A percentile compares a stretch with the other conserved stretches of the same genome.
These are phyloP conservation scores for Notarius quadriscutis DNA, from an alignment of 2,113 vertebrate genomes.

Conservation along the genomic window DNA sequence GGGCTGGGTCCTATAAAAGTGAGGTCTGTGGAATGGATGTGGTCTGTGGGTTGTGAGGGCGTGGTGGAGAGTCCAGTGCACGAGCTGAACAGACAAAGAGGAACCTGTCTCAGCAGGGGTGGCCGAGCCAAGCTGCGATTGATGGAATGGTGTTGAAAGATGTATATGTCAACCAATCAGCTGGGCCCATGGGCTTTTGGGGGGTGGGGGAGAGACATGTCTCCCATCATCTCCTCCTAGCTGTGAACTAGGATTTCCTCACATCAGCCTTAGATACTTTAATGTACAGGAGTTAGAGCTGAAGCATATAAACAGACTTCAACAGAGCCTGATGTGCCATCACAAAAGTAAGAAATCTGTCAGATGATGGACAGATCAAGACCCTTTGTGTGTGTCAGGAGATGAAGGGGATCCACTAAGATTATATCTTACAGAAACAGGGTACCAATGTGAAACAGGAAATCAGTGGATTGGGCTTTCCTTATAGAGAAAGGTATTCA, in stretches of 20 bases:
- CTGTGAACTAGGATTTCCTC: constrained; percentile 43
- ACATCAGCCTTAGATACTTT: constrained; percentile 52
- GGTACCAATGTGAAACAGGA: background rate
- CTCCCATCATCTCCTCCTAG: constrained; percentile 56
- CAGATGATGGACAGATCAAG: constrained; percentile 10
- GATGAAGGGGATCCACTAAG: constrained; percentile 52
- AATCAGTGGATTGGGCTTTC: constrained; percentile 11
- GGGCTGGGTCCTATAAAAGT: constrained; percentile 56
- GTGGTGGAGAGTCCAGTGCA: constrained; percentile 30
- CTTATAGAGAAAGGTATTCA: background rate
- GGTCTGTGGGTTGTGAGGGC: constrained; percentile 36
- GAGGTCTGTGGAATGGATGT: constrained; percentile 61
- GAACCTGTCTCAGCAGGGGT: constrained; percentile 68
- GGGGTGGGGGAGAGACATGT: constrained; percentile 16
- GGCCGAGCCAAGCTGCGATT: constrained; percentile 61
- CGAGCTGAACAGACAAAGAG: constrained; percentile 64
- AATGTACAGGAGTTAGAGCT: constrained; percentile 61
- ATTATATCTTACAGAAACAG: constrained; percentile 37
- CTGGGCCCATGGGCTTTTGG: constrained; percentile 67
- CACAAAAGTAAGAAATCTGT: constrained; percentile 17
- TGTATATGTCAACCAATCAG: constrained; percentile 71
- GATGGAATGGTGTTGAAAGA: constrained; percentile 78
- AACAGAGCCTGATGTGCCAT: constrained; percentile 33
- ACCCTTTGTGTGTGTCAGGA: constrained; percentile 12
- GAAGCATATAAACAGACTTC: constrained; percentile 39